These are phyloP conservation scores for Montipora cactus DNA, from an alignment of 64 coral and sea anemone species.

Conservation along the genomic window DNA sequence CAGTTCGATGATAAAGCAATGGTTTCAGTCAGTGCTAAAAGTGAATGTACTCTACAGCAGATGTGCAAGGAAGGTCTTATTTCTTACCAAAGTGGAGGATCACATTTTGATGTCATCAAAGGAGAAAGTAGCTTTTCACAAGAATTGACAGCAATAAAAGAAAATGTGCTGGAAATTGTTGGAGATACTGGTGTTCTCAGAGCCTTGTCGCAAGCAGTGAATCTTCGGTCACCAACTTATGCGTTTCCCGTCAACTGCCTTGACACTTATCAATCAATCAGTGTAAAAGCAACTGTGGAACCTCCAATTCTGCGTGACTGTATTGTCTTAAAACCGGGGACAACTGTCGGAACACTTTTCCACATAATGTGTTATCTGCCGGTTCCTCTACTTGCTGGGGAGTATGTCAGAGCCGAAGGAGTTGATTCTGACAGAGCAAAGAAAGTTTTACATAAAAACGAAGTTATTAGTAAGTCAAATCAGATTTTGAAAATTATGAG, in stretches of 20 bases:
- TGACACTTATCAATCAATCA: constrained; percentile 78
- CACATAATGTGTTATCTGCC: constrained; percentile 73
- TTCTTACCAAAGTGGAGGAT: constrained; percentile 67
- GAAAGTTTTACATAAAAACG: constrained; percentile 80
- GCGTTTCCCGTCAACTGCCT: constrained; percentile 82
- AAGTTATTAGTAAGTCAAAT: constrained; percentile 56
- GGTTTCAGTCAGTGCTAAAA: constrained; percentile 79
- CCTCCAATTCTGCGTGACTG: constrained; percentile 69
- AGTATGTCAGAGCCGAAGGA: constrained; percentile 89
- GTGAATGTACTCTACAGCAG: constrained; percentile 80
- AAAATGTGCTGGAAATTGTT: constrained; percentile 45
- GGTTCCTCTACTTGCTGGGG: constrained; percentile 72
- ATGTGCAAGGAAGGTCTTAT: constrained; percentile 60
- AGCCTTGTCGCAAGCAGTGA: constrained; percentile 77
- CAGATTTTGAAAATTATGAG: constrained; percentile 91
- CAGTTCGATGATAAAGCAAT: constrained; percentile 63
- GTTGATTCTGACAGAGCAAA: constrained; percentile 65
- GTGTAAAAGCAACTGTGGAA: constrained; percentile 46
- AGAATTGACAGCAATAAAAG: constrained; percentile 46
- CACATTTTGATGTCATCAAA: constrained; percentile 26
- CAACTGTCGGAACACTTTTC: constrained; percentile 83
- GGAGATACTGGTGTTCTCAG: constrained; percentile 75
- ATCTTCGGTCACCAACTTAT: constrained; percentile 66
- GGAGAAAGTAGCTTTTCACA: background rate
- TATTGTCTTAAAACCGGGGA: constrained; percentile 81